phyloP scores from a whole-genome alignment of 2,113 vertebrate species.

The Haemorhous mexicanus region DNA sequence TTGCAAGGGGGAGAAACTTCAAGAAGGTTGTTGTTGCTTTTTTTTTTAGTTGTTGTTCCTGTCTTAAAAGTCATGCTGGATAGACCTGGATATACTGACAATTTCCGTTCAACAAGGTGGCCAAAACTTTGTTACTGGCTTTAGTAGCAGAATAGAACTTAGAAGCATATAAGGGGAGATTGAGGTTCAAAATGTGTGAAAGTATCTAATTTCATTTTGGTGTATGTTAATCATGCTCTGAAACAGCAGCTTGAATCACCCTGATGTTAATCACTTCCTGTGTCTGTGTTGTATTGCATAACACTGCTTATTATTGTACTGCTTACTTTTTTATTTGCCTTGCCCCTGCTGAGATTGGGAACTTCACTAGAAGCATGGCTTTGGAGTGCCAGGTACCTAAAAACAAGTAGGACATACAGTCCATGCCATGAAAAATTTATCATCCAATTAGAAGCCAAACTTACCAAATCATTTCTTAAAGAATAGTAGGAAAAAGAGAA shows the following conservation, averaged over 20 bases:
- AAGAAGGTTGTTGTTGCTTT: neutral
- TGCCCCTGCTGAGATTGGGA: neutral
- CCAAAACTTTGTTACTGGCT: neutral
- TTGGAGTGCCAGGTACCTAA: neutral
- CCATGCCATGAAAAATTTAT: neutral
- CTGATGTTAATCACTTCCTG: neutral
- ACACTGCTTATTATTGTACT: neutral
- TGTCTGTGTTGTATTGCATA: neutral
- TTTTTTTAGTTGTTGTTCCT: neutral
- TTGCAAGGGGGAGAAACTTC: neutral
- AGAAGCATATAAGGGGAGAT: neutral
- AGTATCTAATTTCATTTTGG: neutral
- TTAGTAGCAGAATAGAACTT: neutral
- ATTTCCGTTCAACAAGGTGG: neutral
- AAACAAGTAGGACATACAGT: neutral
- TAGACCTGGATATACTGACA: neutral
- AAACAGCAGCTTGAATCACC: neutral
- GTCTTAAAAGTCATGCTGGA: neutral
- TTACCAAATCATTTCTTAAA: neutral
- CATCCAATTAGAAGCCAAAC: neutral
- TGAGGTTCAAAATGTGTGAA: neutral
- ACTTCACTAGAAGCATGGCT: neutral
- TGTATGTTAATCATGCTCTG: neutral
- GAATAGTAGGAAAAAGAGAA: neutral
- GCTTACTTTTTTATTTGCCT: neutral